Percentiles rank a stretch among this genome's conserved stretches.
Conservation (phyloP, 2,888 invertebrate species). For the Linnaemya tessellans region DNA sequence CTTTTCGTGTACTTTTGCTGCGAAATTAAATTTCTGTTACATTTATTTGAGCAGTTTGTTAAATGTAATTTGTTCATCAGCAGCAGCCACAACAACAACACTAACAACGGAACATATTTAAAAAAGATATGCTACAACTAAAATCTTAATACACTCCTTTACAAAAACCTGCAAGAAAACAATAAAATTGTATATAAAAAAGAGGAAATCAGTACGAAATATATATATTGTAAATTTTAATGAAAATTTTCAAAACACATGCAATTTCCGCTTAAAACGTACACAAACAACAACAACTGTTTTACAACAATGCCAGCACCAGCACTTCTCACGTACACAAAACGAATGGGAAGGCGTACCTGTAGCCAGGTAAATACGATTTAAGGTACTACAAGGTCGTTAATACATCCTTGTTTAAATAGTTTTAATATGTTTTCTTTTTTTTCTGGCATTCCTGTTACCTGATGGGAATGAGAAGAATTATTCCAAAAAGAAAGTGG, state of each 20-base stretch:
- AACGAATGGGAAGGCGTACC: not conserved
- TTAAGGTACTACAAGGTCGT: constrained; percentile 50
- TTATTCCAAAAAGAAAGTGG: not conserved
- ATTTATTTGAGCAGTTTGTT: constrained; percentile 53
- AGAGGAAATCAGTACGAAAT: not conserved
- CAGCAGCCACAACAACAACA: constrained; percentile 54
- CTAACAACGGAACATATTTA: constrained; percentile 72
- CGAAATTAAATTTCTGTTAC: constrained; percentile 32
- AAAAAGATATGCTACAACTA: constrained; percentile 16
- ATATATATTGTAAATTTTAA: constrained; percentile 38
- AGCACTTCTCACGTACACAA: not conserved
- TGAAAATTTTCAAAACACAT: constrained; percentile 69
- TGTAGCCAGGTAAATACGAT: constrained; percentile 28
- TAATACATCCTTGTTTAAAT: constrained; percentile 49
- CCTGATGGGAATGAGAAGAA: constrained; percentile 14
- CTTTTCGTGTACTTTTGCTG: constrained; percentile 7
- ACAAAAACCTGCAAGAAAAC: constrained; percentile 49
- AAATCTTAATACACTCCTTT: constrained; percentile 48
- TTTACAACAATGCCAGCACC: constrained; percentile 26
- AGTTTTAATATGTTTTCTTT: constrained; percentile 39
- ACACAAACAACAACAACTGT: constrained; percentile 34
- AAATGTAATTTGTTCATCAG: constrained; percentile 41
- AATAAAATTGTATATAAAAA: constrained; percentile 1
- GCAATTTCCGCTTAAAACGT: constrained; percentile 68
- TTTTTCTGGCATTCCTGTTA: constrained; percentile 3